Percentiles rank a stretch among this genome's conserved stretches.
Evolutionary conservation across 2,888 invertebrate species (phyloP).

Genomic region (Clanis bilineata): DNA sequence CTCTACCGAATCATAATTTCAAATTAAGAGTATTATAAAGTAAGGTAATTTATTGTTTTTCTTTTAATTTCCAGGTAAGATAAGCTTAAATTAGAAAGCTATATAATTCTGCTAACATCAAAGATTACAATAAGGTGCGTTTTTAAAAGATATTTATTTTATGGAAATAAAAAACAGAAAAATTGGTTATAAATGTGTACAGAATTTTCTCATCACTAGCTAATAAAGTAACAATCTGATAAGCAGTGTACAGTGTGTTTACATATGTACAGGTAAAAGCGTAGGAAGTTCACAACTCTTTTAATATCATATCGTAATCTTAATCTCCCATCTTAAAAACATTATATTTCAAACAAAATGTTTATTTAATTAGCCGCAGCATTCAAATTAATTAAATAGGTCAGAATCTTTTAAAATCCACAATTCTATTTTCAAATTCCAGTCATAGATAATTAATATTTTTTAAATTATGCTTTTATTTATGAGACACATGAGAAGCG

Average conservation of each 20-base stretch:
- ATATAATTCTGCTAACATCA: not conserved
- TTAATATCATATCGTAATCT: not conserved
- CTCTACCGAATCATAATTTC: no score
- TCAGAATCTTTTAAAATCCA: not conserved
- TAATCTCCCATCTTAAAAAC: not conserved
- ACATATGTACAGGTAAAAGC: constrained; percentile 11
- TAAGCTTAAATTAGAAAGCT: no score
- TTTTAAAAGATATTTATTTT: no score
- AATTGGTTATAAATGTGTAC: not conserved
- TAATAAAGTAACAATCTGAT: not conserved
- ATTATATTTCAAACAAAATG: not conserved
- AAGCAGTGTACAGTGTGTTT: constrained; percentile 8
- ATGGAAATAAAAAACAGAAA: no score
- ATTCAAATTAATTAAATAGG: not conserved
- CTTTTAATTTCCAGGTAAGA: no score
- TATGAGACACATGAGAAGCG: constrained; percentile 29
- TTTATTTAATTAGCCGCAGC: not conserved
- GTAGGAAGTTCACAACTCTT: constrained; percentile 4
- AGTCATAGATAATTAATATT: not conserved
- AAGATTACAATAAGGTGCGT: no score
- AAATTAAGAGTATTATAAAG: no score
- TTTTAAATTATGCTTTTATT: not conserved
- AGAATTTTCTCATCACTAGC: not conserved
- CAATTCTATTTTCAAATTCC: not conserved
- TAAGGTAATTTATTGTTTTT: no score